Evolutionary conservation across 37 sponge, comb jelly and placozoan genomes (phyloP).

Genomic region (Crambe crambe): DNA sequence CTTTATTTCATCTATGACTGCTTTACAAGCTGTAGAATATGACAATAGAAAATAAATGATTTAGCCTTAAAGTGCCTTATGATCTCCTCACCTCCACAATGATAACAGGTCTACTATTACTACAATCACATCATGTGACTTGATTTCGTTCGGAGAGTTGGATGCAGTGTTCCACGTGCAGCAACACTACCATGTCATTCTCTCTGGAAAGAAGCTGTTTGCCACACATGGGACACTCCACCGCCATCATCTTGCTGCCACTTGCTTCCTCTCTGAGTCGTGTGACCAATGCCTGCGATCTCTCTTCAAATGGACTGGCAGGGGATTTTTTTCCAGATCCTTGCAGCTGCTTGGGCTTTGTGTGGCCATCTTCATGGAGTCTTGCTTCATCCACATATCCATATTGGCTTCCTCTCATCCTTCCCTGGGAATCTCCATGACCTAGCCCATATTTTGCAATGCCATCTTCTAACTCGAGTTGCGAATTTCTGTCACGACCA

Average conservation of each 20-base stretch:
- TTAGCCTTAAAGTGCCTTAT: too few relatives aligned
- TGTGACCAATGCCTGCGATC: neutral
- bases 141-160: neutral
- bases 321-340: neutral
- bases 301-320: neutral
- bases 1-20: conserved; percentile 57
- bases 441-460: neutral
- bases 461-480: neutral
- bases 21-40: conserved; percentile 72
- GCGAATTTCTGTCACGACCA: neutral
- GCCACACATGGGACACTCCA: conserved; percentile 35
- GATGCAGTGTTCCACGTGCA: conserved; percentile 45
- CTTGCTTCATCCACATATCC: neutral
- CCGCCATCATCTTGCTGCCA: too few relatives aligned
- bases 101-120: too few relatives aligned
- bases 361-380: neutral
- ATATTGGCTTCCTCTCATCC: neutral
- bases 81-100: too few relatives aligned
- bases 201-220: conserved; percentile 15
- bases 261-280: neutral
- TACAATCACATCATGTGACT: neutral
- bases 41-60: too few relatives aligned
- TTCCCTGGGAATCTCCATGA: too few relatives aligned
- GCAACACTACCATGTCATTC: conserved; percentile 8
- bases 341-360: too few relatives aligned